Percentiles rank a stretch among this genome's conserved stretches.
These are phyloP conservation scores for Arothron firmamentum DNA, from an alignment of 2,113 vertebrate genomes.

Conservation along the genomic window DNA sequence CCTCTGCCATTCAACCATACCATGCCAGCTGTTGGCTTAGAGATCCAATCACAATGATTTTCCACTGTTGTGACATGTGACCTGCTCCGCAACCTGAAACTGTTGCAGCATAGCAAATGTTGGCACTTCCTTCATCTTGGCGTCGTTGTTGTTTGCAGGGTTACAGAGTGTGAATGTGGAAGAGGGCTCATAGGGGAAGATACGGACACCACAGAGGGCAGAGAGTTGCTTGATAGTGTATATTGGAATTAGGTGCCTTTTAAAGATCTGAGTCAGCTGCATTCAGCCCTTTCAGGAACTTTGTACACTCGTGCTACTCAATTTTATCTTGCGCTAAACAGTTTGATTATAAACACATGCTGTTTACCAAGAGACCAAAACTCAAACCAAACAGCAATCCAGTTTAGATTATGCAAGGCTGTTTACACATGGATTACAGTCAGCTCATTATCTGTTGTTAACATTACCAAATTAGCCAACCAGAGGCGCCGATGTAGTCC, in stretches of 20 bases:
- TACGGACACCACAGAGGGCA: conserved; percentile 16
- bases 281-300: not conserved
- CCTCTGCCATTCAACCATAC: conserved; percentile 60
- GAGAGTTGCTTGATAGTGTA: conserved; percentile 2
- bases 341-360: not conserved
- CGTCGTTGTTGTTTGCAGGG: conserved; percentile 25
- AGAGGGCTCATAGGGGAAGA: conserved; percentile 20
- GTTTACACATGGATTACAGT: not conserved
- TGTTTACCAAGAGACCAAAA: too few species aligned
- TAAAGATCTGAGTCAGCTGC: not conserved
- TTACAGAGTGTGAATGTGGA: conserved; percentile 31
- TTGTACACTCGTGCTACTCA: not conserved
- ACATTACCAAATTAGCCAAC: not conserved
- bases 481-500: not conserved
- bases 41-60: conserved; percentile 78
- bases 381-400: too few species aligned
- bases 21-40: conserved; percentile 71
- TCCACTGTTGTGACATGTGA: conserved; percentile 79
- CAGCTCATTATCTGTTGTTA: not conserved
- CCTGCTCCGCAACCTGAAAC: conserved; percentile 72
- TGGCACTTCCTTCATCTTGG: conserved; percentile 63
- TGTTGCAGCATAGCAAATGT: conserved; percentile 66
- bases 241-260: conserved; percentile 7
- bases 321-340: not conserved
- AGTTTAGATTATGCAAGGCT: not conserved